These are phyloP conservation scores for Amblyornis subalaris DNA, from an alignment of 2,113 vertebrate genomes.

Conservation along the genomic window DNA sequence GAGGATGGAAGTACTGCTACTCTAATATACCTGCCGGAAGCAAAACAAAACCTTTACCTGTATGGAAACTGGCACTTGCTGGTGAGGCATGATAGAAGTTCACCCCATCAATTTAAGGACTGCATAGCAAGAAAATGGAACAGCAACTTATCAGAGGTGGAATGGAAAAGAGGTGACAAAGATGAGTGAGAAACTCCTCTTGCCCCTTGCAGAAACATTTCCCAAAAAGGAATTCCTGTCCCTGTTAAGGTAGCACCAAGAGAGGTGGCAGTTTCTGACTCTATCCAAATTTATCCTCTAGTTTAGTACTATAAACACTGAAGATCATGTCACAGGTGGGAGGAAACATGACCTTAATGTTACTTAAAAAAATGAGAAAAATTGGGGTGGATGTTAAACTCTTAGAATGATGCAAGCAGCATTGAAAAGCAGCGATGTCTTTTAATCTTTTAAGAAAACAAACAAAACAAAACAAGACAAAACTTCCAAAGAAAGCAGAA, in stretches of 20 bases:
- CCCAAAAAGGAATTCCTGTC: not conserved
- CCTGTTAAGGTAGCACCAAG: not conserved
- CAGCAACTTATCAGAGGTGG: not conserved
- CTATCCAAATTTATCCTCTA: not conserved
- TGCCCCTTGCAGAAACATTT: not conserved
- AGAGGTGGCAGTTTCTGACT: not conserved
- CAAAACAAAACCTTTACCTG: not conserved
- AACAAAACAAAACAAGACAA: not conserved
- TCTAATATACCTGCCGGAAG: constrained; percentile 73
- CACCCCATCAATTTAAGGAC: not conserved
- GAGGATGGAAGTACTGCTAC: constrained; percentile 79
- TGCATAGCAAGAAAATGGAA: not conserved
- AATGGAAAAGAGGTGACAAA: not conserved
- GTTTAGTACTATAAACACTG: not conserved
- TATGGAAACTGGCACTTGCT: not conserved
- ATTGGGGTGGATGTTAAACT: not conserved
- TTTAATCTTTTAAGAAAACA: not conserved
- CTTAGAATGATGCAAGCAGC: not conserved
- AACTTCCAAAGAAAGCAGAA: not conserved
- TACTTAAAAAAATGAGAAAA: not conserved
- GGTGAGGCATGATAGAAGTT: not conserved
- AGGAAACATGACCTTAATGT: not conserved
- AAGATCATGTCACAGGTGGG: not conserved
- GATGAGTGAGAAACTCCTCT: not conserved
- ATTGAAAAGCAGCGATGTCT: not conserved